Percentiles rank a stretch among this genome's conserved stretches.
Conservation (phyloP, 2,113 vertebrate genomes). For the Fregetta grallaria region DNA sequence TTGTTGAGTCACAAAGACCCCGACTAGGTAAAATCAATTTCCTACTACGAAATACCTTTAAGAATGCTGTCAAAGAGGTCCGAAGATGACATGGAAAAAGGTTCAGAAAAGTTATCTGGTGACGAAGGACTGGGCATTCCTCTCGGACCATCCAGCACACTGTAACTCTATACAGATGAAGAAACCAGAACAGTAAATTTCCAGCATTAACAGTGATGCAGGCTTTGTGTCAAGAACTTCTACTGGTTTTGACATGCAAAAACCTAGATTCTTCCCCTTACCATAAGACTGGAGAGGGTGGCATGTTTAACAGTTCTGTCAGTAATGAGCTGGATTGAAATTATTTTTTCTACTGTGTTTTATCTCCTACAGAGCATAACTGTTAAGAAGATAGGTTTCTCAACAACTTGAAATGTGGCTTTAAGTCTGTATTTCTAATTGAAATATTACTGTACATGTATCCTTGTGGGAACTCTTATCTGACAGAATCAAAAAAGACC, state of each 20-base stretch:
- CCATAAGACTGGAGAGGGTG: neutral
- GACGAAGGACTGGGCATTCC: neutral
- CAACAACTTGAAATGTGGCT: neutral
- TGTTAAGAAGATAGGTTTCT: neutral
- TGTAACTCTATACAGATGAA: neutral
- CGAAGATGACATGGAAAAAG: neutral
- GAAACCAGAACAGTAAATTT: neutral
- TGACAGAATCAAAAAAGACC: neutral
- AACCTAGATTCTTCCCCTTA: neutral
- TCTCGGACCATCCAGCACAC: neutral
- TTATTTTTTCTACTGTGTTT: neutral
- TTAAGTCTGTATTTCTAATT: neutral
- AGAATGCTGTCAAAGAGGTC: neutral
- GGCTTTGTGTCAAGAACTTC: neutral
- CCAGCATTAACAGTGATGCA: neutral
- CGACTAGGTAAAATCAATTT: fast-evolving
- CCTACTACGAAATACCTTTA: neutral
- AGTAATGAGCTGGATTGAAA: neutral
- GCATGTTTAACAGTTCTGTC: neutral
- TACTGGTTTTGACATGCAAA: neutral
- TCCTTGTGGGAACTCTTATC: neutral
- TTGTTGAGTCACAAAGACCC: neutral
- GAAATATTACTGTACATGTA: fast-evolving
- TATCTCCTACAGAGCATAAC: neutral
- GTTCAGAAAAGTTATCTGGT: neutral